Conservation (phyloP, 2,888 invertebrate species). For the Drosophila rellima region DNA sequence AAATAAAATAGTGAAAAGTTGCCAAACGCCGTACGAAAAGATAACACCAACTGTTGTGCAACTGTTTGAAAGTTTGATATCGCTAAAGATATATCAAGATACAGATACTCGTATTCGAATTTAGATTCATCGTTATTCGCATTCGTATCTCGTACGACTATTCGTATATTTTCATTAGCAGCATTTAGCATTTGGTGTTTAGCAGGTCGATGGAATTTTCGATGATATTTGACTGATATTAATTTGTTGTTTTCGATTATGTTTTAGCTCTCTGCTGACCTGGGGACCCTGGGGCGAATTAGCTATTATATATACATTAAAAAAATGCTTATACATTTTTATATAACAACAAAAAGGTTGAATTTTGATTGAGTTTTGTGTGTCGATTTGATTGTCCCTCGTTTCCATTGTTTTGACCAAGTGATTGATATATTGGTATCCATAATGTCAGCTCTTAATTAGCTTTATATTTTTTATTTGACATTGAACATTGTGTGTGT, state of each 20-base stretch:
- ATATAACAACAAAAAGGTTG: slow-evolving; percentile 53
- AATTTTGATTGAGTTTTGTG: slow-evolving; percentile 31
- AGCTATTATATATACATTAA: slow-evolving; percentile 10
- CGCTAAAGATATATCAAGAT: slow-evolving; percentile 18
- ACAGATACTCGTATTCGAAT: slow-evolving; percentile 9
- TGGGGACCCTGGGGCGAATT: slow-evolving; percentile 29
- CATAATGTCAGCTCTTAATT: slow-evolving; percentile 61
- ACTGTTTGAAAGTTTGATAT: slow-evolving; percentile 49
- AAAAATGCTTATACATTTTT: slow-evolving; percentile 29
- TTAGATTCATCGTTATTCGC: slow-evolving; percentile 1
- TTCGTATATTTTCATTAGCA: slow-evolving; percentile 53
- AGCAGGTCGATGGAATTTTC: slow-evolving; percentile 27
- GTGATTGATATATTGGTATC: slow-evolving; percentile 66
- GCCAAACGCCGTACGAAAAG: slow-evolving; percentile 28
- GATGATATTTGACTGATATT: slow-evolving; percentile 47
- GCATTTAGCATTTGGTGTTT: slow-evolving; percentile 40
- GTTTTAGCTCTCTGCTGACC: slow-evolving; percentile 22
- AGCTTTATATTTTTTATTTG: slow-evolving; percentile 56
- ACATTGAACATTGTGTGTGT: slow-evolving; percentile 33
- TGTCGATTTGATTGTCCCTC: slow-evolving; percentile 25
- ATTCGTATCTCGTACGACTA: not conserved
- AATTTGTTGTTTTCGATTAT: slow-evolving; percentile 38
- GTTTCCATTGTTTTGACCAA: slow-evolving; percentile 41
- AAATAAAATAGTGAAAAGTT: slow-evolving; percentile 31
- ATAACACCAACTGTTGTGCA: slow-evolving; percentile 48